Evolutionary conservation across 2,113 vertebrate genomes (phyloP).

Genomic region (Pangasianodon gigas): DNA sequence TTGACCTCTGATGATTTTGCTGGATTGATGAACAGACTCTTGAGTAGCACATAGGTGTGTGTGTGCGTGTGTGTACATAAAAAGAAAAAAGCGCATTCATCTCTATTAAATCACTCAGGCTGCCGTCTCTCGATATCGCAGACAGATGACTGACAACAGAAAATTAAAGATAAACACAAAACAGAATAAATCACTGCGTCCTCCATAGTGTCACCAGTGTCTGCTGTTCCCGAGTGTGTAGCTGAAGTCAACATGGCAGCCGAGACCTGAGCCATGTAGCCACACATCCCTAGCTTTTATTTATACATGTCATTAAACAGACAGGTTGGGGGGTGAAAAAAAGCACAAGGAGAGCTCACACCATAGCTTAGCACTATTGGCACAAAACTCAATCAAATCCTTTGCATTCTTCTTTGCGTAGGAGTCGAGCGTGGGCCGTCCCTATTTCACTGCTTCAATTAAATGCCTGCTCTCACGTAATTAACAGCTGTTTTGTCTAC

Average conservation of each 20-base stretch:
- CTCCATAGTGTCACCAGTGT: background rate
- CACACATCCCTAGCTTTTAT: constrained; percentile 41
- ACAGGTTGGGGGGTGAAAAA: constrained; percentile 19
- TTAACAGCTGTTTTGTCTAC: constrained; percentile 78
- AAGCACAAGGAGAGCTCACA: constrained; percentile 41
- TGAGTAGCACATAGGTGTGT: constrained; percentile 16
- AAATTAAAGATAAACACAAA: constrained; percentile 58
- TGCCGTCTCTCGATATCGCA: constrained; percentile 1
- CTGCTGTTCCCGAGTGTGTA: constrained; percentile 13
- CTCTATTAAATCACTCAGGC: constrained; percentile 33
- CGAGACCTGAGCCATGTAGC: constrained; percentile 43
- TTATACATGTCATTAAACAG: constrained; percentile 40
- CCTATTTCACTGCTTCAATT: constrained; percentile 72
- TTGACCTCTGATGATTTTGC: constrained; percentile 31
- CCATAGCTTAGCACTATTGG: constrained; percentile 59
- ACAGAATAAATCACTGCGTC: constrained; percentile 41
- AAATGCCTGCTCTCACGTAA: constrained; percentile 74
- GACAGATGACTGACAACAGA: constrained; percentile 60
- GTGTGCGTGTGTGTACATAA: background rate
- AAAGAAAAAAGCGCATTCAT: constrained; percentile 16
- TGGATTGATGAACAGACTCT: constrained; percentile 2
- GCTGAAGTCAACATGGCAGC: constrained; percentile 44
- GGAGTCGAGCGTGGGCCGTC: constrained; percentile 58
- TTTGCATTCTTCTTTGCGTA: constrained; percentile 62
- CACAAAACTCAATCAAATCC: constrained; percentile 69